Base-by-base conservation (phyloP, 1,140 invertebrate genomes). In the Ceratitis capitata region DNA sequence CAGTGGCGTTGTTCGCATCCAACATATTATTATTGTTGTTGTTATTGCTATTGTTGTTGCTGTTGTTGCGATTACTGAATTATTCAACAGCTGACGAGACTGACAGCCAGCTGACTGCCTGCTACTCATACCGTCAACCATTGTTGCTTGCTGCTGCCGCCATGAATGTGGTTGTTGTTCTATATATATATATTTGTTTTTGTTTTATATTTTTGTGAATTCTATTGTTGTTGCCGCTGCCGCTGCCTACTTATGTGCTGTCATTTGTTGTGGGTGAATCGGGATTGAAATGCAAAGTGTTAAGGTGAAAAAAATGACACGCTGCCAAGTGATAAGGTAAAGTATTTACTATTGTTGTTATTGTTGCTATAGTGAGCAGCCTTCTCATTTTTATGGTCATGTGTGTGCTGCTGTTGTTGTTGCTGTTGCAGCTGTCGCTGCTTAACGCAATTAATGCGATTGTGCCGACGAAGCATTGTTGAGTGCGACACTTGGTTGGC, bases 231-330 rank as follows among this genome's bases (percentile, higher is more conserved):
- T 47, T 78, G 42, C 39, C 14, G 9, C 1, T 78, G 69, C n/a
- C 10, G 29, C 14, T 39, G 51, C 16, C 56, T 61, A 7, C n/a
- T 61, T 61, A 4, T 61, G 5, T 23, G 10, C 7, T 23, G 69
- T 58, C 61, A 39, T 64, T 56, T n/a, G n/a, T 78, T 78, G 39
- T 78, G 69, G 10, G 39, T 19, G 69, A 23, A 26, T 3, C 23
- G n/a, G 7, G 39, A 78, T 78, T 78, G 69, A 78, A 78, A 78
- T 78, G 69, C 39, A 23, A 78, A 45, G 39, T 47, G 69, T 45
- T 78, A 26, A 47, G 42, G 69, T 39, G 69, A 23, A 78, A 78
- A 78, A 78, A 78, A 23, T 47, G 35, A 78, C 35, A 19, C 69
- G 51, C 51, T 6, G 3, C 6, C n/a, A n/a, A n/a, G n/a, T n/a